Evolutionary conservation across 37 sponge, comb jelly and placozoan genomes (phyloP), one percentile per base, ranked within the genome.

Genomic region (Theonella swinhoei): DNA sequence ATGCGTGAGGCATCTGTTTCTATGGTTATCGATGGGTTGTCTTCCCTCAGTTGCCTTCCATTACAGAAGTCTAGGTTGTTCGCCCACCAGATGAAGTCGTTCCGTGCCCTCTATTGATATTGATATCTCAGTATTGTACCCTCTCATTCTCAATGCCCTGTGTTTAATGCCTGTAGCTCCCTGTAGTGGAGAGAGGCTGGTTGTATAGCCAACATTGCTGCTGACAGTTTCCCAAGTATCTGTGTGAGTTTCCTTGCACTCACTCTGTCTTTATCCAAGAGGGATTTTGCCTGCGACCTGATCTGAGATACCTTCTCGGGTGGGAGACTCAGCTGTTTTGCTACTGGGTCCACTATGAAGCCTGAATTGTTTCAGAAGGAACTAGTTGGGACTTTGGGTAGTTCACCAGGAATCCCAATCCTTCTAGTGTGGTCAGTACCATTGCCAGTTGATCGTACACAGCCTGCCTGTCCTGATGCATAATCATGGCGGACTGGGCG

Each of bases 11-110:
- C n/a, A n/a, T n/a, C n/a, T n/a, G n/a, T n/a, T n/a, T n/a, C n/a
- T n/a, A n/a, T n/a, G n/a, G n/a, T n/a, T n/a, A n/a, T n/a, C n/a
- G 11, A 7, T 17, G 54, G 7, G 54, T 7, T 47, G 7, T 14
- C 11, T 17, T 7, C 11, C 54, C 14, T 47, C 14, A 47, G 11
- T 14, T 47, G 11, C 14, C 54, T 26, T 32, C 80, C 80, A 60
- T 67, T 86, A 64, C 64, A 58, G 2, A 28, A 38, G 2, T 1
- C 0, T 32, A 61, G 64, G 33, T 67, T 70, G 62, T 59, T 3
- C 20, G 28, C 11, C 82, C 82, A 81, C 85, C 85, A 83, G 1
- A 14, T n/a, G 73, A 81, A 61, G 28, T 81, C 83, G 9, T 20
- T 24, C 29, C 2, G 39, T 19, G 34, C 5, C 64, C 64, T 3